Conservation (phyloP, 1,140 invertebrate species). For the Teleopsis dalmanni region DNA sequence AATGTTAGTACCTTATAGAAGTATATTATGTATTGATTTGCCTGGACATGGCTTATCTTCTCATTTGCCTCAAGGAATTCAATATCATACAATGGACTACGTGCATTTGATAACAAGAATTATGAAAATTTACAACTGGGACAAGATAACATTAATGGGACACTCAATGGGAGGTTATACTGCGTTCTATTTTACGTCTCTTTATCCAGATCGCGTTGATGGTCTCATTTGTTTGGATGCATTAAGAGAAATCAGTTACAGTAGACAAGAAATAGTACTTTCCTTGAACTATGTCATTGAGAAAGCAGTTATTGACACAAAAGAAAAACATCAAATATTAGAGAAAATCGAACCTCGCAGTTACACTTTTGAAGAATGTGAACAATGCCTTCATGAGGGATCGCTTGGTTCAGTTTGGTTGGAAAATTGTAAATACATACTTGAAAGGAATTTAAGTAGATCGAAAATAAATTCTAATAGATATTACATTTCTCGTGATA, state of each 20-base stretch:
- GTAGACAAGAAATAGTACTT: neutral
- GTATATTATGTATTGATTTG: conserved; percentile 59
- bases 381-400: conserved; percentile 45
- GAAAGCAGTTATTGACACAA: no score
- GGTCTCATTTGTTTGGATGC: conserved; percentile 54
- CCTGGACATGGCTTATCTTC: conserved; percentile 62
- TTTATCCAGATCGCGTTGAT: conserved; percentile 51
- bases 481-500: conserved; percentile 54
- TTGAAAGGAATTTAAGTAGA: conserved; percentile 49
- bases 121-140: conserved; percentile 56
- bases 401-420: conserved; percentile 47
- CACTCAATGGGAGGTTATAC: conserved; percentile 58
- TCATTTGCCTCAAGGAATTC: conserved; percentile 52
- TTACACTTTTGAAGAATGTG: conserved; percentile 50
- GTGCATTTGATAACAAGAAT: conserved; percentile 50
- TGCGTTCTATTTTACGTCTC: conserved; percentile 47
- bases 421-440: conserved; percentile 49
- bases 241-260: conserved; percentile 44
- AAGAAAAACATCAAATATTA: no score
- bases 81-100: conserved; percentile 51
- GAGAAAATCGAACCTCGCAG: no score
- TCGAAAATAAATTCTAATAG: conserved; percentile 49
- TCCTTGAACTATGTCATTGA: no score
- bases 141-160: conserved; percentile 55
- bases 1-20: conserved; percentile 45